phyloP scores from a whole-genome alignment of 2,888 invertebrate genomes.

The Drosophila rubida region DNA sequence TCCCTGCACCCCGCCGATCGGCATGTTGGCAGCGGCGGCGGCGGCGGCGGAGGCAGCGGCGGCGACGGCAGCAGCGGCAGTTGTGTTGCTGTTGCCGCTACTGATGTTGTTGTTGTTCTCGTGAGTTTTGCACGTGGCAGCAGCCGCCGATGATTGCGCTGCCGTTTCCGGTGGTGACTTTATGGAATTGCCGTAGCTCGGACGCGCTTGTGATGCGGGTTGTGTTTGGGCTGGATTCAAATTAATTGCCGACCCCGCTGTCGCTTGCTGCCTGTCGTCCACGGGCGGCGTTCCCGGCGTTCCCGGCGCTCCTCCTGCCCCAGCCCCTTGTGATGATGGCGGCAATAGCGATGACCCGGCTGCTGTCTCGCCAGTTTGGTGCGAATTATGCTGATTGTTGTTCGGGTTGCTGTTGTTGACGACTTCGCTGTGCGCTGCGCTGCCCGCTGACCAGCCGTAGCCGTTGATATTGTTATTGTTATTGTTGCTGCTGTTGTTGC shows the following conservation, averaged over 20 bases:
- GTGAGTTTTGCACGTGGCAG: conserved; percentile 63
- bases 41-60: conserved; percentile 65
- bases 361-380: conserved; percentile 34
- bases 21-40: conserved; percentile 79
- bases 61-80: conserved; percentile 53
- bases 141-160: conserved; percentile 43
- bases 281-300: conserved; percentile 71
- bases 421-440: conserved; percentile 40
- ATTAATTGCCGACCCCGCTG: conserved; percentile 68
- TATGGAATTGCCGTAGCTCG: conserved; percentile 69
- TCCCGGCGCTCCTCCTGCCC: conserved; percentile 24
- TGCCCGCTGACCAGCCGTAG: conserved; percentile 62
- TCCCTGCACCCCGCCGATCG: conserved; percentile 85
- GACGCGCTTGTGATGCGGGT: conserved; percentile 71
- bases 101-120: conserved; percentile 47
- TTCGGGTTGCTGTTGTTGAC: conserved; percentile 44
- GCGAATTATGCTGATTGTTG: conserved; percentile 51
- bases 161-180: conserved; percentile 73
- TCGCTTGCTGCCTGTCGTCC: conserved; percentile 53
- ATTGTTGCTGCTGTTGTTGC: conserved; percentile 54
- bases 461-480: conserved; percentile 43
- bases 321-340: conserved; percentile 28
- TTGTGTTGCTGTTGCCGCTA: conserved; percentile 32
- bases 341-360: conserved; percentile 50
- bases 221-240: conserved; percentile 65